Evolutionary conservation across 2,113 vertebrate genomes (phyloP), one percentile per base, ranked within the genome.

Genomic region (Onychostoma macrolepis): DNA sequence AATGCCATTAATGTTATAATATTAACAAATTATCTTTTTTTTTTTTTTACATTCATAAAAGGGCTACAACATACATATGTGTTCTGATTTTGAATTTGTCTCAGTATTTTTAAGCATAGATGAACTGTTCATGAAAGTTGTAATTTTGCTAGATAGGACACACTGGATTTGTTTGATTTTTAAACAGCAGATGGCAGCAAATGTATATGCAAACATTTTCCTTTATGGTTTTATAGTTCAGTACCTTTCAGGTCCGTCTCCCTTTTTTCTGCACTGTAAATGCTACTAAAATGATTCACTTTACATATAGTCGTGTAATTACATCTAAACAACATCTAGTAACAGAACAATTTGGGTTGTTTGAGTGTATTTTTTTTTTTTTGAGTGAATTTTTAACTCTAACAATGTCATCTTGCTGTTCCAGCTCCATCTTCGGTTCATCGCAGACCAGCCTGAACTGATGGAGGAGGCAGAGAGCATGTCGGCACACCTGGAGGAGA

Each of bases 391-490:
- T 17, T 38, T 38, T 41, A 6, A 53, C 12, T 21, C 76, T 21
- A 10, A 8, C 21, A 15, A 11, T 53, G 8, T 84, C 36, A 17
- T 81, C 76, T 80, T 79, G 10, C 58, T 15, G 36, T 77, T 92
- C 4, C 92, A 99, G 97, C 94, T 98, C 9, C 97, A 99, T 76
- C 95, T 99, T 28, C 95, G 93, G 88, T 85, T 94, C 21, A 84
- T 99, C 80, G 95, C 97, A 0, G 94, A 95, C 65, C 96, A 99
- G 21, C 81, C 96, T 10, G 53, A 84, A 2, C 93, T 97, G 38
- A 71, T 97, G 90, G 95, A 94, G 89, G 96, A 97, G 61, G 77
- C 97, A 76, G 91, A 91, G 50, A 89, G 85, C 24, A 91, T 99
- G 72, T 96, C 94, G 3, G 26, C 83, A 0, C 94, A 92, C 0